A percentile compares a stretch with the other conserved stretches of the same genome.
Evolutionary conservation across 2,113 vertebrate species (phyloP).

Genomic region (Myocastor coypus): DNA sequence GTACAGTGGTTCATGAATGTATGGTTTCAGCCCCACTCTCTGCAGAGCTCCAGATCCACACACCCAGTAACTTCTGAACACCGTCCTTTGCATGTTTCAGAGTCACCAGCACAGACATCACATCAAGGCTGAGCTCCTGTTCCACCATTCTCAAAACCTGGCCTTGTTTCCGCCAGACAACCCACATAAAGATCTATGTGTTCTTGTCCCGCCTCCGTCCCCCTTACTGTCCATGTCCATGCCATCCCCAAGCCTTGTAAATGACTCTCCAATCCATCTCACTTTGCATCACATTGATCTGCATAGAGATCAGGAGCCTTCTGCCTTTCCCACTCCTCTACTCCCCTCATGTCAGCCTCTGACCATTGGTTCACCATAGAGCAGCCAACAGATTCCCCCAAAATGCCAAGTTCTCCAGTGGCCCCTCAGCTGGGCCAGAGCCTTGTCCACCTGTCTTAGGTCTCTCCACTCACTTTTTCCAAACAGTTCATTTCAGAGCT

Average conservation of each 20-base stretch:
- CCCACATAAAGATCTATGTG: neutral
- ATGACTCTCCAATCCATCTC: neutral
- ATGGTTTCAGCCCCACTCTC: neutral
- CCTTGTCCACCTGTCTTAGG: neutral
- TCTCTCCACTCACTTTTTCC: neutral
- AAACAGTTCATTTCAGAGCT: neutral
- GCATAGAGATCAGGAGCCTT: neutral
- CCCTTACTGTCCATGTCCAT: neutral
- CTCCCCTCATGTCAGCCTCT: neutral
- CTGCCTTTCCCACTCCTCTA: neutral
- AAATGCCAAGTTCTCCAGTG: neutral
- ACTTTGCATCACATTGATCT: neutral
- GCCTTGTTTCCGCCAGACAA: neutral
- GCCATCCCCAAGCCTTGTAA: neutral
- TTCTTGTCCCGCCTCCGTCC: neutral
- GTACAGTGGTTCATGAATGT: neutral
- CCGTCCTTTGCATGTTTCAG: neutral
- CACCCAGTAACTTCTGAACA: neutral
- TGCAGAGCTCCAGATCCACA: neutral
- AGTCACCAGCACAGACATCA: neutral
- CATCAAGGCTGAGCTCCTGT: neutral
- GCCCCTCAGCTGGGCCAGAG: neutral
- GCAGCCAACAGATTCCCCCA: neutral
- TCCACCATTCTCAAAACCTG: neutral
- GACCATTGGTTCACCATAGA: neutral